Evolutionary conservation across 1,140 invertebrate genomes (phyloP).

Genomic region (Psix sp.): DNA sequence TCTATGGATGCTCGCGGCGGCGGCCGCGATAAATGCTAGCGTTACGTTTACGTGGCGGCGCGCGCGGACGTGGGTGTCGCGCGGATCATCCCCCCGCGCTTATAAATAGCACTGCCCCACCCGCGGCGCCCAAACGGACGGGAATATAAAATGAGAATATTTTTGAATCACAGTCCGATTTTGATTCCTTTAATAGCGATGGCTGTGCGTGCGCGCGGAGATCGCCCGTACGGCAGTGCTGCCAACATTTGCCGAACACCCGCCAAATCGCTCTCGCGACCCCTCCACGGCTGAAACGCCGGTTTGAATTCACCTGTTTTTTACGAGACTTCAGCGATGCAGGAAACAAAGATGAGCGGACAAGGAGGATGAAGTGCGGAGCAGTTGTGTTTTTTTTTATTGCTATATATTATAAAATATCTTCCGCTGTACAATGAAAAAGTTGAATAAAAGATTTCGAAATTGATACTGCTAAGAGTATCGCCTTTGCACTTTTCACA

Average conservation of each 20-base stretch:
- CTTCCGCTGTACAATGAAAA: too few relatives aligned
- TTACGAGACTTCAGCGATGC: too few relatives aligned
- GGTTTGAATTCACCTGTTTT: too few relatives aligned
- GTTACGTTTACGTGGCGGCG: constrained; percentile 65
- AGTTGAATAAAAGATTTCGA: too few relatives aligned
- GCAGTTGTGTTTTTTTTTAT: too few relatives aligned
- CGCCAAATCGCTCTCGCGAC: too few relatives aligned
- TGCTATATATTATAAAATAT: too few relatives aligned
- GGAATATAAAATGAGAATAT: constrained; percentile 72
- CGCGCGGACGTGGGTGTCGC: constrained; percentile 69
- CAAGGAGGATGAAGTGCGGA: too few relatives aligned
- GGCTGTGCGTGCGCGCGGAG: constrained; percentile 29
- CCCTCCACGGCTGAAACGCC: too few relatives aligned
- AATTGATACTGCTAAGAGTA: too few relatives aligned
- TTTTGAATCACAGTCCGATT: constrained; percentile 67
- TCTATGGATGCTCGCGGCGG: constrained; percentile 13
- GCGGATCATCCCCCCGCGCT: constrained; percentile 70
- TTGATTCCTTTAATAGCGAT: constrained; percentile 65
- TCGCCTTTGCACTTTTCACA: too few relatives aligned
- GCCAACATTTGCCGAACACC: constrained; percentile 47
- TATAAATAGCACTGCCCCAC: constrained; percentile 72
- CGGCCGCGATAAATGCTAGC: constrained; percentile 26
- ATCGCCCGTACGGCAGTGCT: constrained; percentile 45
- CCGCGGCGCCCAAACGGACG: constrained; percentile 63
- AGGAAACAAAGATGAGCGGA: too few relatives aligned